Evolutionary conservation across 37 sponge, comb jelly and placozoan genomes (phyloP), one percentile per base, ranked within the genome.

Genomic region (Agelas oroides): DNA sequence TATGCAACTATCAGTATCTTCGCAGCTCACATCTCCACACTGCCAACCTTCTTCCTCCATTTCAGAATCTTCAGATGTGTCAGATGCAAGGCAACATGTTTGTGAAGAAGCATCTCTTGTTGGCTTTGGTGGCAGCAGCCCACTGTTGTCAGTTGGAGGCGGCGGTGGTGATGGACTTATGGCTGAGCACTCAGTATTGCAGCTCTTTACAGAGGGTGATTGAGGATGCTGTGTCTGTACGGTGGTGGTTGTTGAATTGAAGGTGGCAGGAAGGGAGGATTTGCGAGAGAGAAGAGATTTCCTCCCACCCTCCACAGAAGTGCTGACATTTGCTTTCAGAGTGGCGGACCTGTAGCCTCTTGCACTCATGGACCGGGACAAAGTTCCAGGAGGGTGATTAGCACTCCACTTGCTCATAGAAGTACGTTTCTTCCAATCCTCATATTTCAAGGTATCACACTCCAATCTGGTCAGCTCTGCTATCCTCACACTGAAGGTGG

Each of bases 381-480:
- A 33, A 20, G 2, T 68, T 27, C 20, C 20, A 68, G 34, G 23
- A 14, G 35, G 20, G 27, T 27, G 20, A 27, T 28, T 68, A 20
- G 69, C 5, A 6, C 19, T 19, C 21, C 27, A 1, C 23, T 38
- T 28, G 35, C 59, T 75, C 46, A 2, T 8, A 46, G 46, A 46
- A 46, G 46, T 28, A 31, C 73, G 33, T 23, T 20, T 14, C 23
- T 52, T 40, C 12, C 28, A 54, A 25, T 61, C 35, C 30, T 85
- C 85, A 5, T 33, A n/a, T 67, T 38, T 31, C 1, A 76, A 53
- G 5, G 85, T 85, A 13, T 85, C 70, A 13, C n/a, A 6, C 37
- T 85, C 65, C 1, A 76, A 69, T 0, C 25, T 28, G 30, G 69
- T 55, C 39, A 85, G 66, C 33, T 76, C 59, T 52, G 77, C 85